phyloP scores from a whole-genome alignment of 1,140 invertebrate species.

The Leptonema lineaticorne region DNA sequence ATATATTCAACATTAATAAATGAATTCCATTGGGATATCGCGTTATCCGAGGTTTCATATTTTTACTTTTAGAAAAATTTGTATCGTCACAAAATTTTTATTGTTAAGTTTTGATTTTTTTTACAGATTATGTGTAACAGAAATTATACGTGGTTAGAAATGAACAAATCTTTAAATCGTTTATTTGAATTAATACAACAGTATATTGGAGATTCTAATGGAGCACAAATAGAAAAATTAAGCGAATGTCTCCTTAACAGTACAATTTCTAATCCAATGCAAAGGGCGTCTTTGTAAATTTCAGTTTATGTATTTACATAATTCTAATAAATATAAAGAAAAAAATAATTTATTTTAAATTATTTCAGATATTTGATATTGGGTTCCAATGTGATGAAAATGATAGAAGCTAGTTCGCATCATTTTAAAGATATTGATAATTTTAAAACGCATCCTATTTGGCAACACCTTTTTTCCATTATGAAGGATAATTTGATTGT shows the following conservation, averaged over 20 bases:
- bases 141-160: constrained; percentile 39
- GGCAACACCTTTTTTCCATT: constrained; percentile 7
- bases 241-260: constrained; percentile 31
- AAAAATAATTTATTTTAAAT: not conserved
- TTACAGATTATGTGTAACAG: constrained; percentile 35
- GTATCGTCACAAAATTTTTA: constrained; percentile 20
- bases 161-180: constrained; percentile 35
- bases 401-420: constrained; percentile 27
- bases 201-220: constrained; percentile 19
- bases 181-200: constrained; percentile 24
- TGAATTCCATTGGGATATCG: constrained; percentile 56
- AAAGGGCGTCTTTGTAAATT: constrained; percentile 34
- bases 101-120: constrained; percentile 37
- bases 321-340: not conserved
- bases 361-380: constrained; percentile 30
- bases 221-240: constrained; percentile 21
- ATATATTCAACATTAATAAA: constrained; percentile 47
- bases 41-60: constrained; percentile 49
- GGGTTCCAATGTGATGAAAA: constrained; percentile 35
- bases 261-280: constrained; percentile 9
- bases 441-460: constrained; percentile 8
- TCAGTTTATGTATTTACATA: not conserved
- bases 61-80: not conserved
- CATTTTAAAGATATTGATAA: constrained; percentile 26
- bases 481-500: constrained; percentile 5